A percentile compares a stretch with the other conserved stretches of the same genome.
These are phyloP conservation scores for Dolichoris vasculosae DNA, from an alignment of 1,140 invertebrate species.

Conservation along the genomic window DNA sequence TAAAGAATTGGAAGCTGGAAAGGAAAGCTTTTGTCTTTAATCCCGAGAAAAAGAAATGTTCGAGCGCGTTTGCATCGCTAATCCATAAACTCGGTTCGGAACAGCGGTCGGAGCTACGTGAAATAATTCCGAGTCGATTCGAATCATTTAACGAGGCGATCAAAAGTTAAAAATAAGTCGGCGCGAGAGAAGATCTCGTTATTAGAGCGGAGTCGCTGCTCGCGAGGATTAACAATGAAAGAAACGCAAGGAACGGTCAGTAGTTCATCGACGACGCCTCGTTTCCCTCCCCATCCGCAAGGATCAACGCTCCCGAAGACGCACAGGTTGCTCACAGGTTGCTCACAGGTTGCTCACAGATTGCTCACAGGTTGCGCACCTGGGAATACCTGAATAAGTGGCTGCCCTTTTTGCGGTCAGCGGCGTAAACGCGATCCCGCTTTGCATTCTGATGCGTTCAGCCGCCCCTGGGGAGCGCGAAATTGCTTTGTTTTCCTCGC, in stretches of 20 bases:
- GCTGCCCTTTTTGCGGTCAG: slow-evolving; percentile 18
- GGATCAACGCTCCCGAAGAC: background rate
- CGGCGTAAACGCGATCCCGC: slow-evolving; percentile 51
- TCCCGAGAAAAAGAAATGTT: too few species aligned
- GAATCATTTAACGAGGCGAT: too few species aligned
- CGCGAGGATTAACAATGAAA: too few species aligned
- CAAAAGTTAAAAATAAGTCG: background rate
- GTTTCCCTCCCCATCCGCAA: background rate
- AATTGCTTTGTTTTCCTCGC: slow-evolving; percentile 51
- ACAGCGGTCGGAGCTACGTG: too few species aligned
- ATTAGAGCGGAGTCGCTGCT: too few species aligned
- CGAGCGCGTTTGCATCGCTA: background rate
- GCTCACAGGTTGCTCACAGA: too few species aligned
- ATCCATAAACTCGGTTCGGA: background rate
- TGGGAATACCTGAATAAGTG: slow-evolving; percentile 52
- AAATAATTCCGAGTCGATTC: too few species aligned
- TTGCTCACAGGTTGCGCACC: background rate
- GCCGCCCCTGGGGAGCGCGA: slow-evolving; percentile 6
- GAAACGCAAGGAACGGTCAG: background rate
- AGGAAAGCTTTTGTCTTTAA: too few species aligned
- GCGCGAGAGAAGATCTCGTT: too few species aligned
- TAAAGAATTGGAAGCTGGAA: too few species aligned
- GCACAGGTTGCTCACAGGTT: background rate
- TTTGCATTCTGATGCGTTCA: slow-evolving; percentile 52
- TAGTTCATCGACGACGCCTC: background rate